Percentiles rank a stretch among this genome's conserved stretches.
Conservation (phyloP, 1,140 invertebrate species). For the Nephila pilipes region DNA sequence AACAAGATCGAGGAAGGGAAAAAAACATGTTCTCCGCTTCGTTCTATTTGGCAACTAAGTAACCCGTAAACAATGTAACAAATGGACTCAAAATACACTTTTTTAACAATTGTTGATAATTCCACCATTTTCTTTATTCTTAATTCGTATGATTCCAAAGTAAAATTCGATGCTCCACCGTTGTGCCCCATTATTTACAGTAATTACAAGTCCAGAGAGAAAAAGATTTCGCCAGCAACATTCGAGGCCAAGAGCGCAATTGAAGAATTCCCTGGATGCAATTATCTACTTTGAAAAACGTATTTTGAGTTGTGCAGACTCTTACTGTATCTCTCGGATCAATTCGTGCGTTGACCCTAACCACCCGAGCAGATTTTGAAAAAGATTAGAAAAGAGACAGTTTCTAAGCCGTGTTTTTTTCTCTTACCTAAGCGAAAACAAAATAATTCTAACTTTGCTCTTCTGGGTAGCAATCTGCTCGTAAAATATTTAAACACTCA, state of each 20-base stretch:
- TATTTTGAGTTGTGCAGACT: neutral
- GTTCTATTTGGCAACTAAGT: neutral
- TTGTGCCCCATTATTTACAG: neutral
- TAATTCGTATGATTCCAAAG: neutral
- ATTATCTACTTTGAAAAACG: conserved; percentile 7
- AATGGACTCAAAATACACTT: neutral
- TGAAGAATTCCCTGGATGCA: neutral
- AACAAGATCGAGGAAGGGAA: neutral
- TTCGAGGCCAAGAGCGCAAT: neutral
- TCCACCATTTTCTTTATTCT: neutral
- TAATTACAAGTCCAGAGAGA: neutral
- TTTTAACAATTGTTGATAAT: neutral
- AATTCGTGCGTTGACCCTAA: neutral
- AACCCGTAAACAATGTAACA: neutral
- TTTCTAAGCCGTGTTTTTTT: neutral
- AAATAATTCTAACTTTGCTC: neutral
- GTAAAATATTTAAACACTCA: no score
- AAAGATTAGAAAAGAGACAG: neutral
- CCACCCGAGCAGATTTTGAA: neutral
- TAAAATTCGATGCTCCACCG: neutral
- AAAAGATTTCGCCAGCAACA: neutral
- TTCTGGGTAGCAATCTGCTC: no score
- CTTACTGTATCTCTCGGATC: neutral
- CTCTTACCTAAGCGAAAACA: neutral
- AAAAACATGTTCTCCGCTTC: neutral